Evolutionary conservation across 2,113 vertebrate species (phyloP), one percentile per base, ranked within the genome.

Genomic region (Entelurus aequoreus): DNA sequence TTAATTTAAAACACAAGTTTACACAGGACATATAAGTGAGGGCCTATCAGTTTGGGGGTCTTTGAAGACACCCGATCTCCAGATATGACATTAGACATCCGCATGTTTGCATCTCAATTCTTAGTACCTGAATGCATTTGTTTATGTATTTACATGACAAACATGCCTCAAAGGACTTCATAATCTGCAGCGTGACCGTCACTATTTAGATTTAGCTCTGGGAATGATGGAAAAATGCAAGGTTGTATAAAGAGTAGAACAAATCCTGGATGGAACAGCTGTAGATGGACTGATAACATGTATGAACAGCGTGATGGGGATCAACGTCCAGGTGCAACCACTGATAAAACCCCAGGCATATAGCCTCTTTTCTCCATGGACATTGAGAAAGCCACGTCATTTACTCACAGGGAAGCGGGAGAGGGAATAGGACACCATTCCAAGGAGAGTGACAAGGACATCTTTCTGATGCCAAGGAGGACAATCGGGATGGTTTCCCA

Each of bases 381-480:
- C 53, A 35, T 36, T 7, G 37, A 6, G 13, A 38, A 54, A 37
- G 13, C 13, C 52, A 15, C 6, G 7, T 8, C 28, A 54, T 54
- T 37, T 54, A 54, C 53, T 54, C 35, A 36, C 14, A 35, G 52
- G 14, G 35, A 35, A 9, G 53, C 53, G 15, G 4, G 35, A 37
- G 13, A 54, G 28, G 15, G 13, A 54, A 54, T 16, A n/a, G 35
- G 28, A 54, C 36, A n/a, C 35, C 13, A 54, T 54, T 15, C 28
- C 35, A 54, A 54, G 53, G 53, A 54, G 35, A 54, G 15, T 8
- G 5, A n/a, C 35, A 54, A 54, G 53, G 53, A 38, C 53, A 54
- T 54, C 52, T 9, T 54, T 54, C 16, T 54, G 35, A 54, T 13
- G 13, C 28, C 28, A 28, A 37, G 28, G 28, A 37, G 14, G 53